phyloP scores from a whole-genome alignment of 2,113 vertebrate genomes.

The Charina bottae region DNA sequence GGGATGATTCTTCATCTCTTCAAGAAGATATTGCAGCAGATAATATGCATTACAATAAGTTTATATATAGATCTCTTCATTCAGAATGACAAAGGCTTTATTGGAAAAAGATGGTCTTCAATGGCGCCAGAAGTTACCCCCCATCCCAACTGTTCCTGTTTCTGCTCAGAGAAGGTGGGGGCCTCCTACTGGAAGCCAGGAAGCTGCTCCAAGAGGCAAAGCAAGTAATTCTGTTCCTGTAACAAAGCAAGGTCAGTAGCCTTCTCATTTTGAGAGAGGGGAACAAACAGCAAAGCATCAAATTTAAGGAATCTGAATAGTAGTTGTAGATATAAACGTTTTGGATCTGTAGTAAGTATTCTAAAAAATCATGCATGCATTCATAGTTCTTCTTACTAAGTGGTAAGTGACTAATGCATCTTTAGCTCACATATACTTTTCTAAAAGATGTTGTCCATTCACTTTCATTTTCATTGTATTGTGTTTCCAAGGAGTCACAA shows the following conservation, averaged over 20 bases:
- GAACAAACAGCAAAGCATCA: neutral
- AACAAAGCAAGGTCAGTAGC: conserved; percentile 61
- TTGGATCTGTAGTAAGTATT: too few species aligned
- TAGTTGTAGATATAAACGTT: neutral
- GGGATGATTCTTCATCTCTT: too few species aligned
- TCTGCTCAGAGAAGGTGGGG: conserved; percentile 79
- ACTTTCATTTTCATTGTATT: neutral
- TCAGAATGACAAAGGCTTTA: conserved; percentile 90
- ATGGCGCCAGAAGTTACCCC: conserved; percentile 90
- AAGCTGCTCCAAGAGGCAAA: conserved; percentile 35
- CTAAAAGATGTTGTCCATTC: neutral
- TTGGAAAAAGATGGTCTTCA: conserved; percentile 82
- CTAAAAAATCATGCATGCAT: neutral
- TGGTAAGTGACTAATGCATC: neutral
- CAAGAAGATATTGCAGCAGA: neutral
- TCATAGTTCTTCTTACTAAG: neutral
- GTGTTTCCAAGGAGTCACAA: neutral
- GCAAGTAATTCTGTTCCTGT: conserved; percentile 24
- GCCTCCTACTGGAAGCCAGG: conserved; percentile 42
- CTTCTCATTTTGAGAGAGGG: neutral
- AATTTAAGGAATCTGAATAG: neutral
- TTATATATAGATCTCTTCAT: conserved; percentile 2
- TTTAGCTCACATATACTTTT: neutral
- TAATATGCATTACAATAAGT: neutral
- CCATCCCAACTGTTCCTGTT: conserved; percentile 85